Evolutionary conservation across 2,888 invertebrate genomes (phyloP), one percentile per base, ranked within the genome.

Genomic region (Myopa testacea): DNA sequence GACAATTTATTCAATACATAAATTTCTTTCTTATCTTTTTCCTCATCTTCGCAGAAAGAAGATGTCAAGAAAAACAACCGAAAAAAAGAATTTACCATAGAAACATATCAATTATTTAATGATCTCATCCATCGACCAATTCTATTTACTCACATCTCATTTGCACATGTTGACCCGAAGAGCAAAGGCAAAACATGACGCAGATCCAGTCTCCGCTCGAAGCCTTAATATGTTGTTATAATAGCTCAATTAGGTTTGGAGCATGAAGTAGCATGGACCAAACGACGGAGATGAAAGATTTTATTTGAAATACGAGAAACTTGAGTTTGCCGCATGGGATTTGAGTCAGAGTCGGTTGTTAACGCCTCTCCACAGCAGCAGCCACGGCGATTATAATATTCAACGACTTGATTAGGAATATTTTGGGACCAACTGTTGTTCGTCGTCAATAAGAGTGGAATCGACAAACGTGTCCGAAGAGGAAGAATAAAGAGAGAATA

Each of bases 391-490:
- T 75, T 75, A 55, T 38, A 67, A 75, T 60, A 69, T 69, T 58
- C 45, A 60, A 75, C 69, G 68, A 60, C 75, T 75, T 69, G 34
- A 75, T 75, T 75, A 69, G 19, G 65, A 50, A 26, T n/a, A 62
- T 74, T 74, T 74, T 45, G 71, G 71, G 38, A 65, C 62, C 50
- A 74, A 63, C 7, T 62, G 62, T n/a, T 75, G 19, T 12, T 12
- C 1, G 40, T 8, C 38, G 38, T 72, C 40, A 50, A 50, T 63
- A 50, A 50, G 63, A 73, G 52, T 50, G 40, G 19, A 40, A 19
- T 38, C 52, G 52, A 26, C 16, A n/a, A 72, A 58, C 10, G 50
- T 50, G 60, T n/a, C 38, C 58, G 12, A 58, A 68, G 0, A 40
- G 38, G n/a, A 45, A 40, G n/a, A 68, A 40, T 38, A 7, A 4